Evolutionary conservation across 2,888 invertebrate genomes (phyloP).

Genomic region (Habroteleia sp.): DNA sequence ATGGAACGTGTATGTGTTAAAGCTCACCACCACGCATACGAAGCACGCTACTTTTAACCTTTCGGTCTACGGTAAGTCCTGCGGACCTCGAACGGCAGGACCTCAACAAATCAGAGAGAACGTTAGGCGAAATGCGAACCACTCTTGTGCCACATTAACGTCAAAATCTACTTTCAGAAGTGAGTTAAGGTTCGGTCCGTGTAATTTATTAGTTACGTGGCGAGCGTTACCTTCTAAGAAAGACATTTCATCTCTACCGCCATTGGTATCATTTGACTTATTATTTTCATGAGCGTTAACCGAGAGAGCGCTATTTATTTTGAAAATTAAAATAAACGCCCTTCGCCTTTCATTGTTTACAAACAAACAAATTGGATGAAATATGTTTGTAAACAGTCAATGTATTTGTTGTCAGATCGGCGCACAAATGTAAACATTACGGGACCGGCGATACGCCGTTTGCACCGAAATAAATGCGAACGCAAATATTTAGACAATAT

Average conservation of each 20-base stretch:
- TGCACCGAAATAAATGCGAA: background rate
- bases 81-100: slow-evolving; percentile 28
- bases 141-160: slow-evolving; percentile 54
- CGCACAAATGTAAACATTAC: background rate
- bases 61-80: slow-evolving; percentile 18
- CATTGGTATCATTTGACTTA: slow-evolving; percentile 1
- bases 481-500: background rate
- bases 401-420: no score
- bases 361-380: no score
- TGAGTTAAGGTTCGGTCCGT: slow-evolving; percentile 35
- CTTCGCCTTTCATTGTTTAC: no score
- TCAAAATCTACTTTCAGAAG: slow-evolving; percentile 56
- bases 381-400: no score
- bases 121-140: slow-evolving; percentile 56
- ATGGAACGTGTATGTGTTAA: slow-evolving; percentile 75
- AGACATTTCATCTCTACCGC: slow-evolving; percentile 5
- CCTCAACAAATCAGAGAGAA: slow-evolving; percentile 58
- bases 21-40: slow-evolving; percentile 71
- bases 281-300: background rate
- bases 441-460: background rate
- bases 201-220: slow-evolving; percentile 44
- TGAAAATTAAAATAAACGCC: background rate
- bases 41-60: slow-evolving; percentile 65
- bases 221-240: slow-evolving; percentile 11
- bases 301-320: background rate